Evolutionary conservation across 2,888 invertebrate species (phyloP), one percentile per base, ranked within the genome.

Genomic region (Anaspis maculata): DNA sequence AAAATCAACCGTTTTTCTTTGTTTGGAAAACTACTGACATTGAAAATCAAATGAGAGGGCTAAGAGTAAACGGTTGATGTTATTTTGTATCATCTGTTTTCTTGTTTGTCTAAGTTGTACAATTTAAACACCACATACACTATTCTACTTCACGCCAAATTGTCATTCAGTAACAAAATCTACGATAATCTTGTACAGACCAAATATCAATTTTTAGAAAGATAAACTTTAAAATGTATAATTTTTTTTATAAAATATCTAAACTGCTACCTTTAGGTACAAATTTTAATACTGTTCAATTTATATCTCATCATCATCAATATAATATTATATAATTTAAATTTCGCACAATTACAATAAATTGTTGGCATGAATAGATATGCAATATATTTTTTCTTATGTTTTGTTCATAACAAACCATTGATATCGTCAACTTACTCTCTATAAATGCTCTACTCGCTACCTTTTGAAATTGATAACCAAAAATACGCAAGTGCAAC

Each of bases 231-330:
- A 51, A 57, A 57, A 57, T 58, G 53, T 58, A 57, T 58, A 56
- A 54, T 55, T 45, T 50, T 54, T 48, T 53, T 62, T 62, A 64
- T 59, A 64, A 64, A 63, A 64, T 62, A 59, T 63, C 64, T 62
- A 63, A 61, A 61, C 48, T 57, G 56, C 64, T 62, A 64, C 62
- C 60, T 59, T 63, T 62, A 64, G 64, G 63, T 64, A 64, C 64
- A 61, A 64, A 62, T 65, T 59, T 62, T 64, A 64, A 65, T 64
- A 65, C 65, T 65, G 65, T 55, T 59, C 47, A 56, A 52, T 57
- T 54, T 53, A 34, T 35, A 35, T 55, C 48, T 55, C 51, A 49
- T 53, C 54, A 55, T 57, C n/a, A 57, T 59, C 51, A 53, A 47
- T 51, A n/a, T n/a, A n/a, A n/a, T 37, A 39, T 47, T 25, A 41